Conservation (phyloP, 2,797 vertebrate genomes). For the Enteromius unitaeniatus region DNA sequence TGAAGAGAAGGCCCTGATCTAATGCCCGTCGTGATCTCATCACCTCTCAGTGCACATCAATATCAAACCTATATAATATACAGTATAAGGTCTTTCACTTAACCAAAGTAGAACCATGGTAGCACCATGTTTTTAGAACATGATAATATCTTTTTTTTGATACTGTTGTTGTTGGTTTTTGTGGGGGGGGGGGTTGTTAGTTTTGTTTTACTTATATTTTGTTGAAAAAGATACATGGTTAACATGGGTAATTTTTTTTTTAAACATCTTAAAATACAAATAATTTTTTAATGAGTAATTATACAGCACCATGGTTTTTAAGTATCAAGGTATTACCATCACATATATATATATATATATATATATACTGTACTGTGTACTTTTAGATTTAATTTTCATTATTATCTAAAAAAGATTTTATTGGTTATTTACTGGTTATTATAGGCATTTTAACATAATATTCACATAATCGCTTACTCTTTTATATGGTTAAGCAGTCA, state of each 20-base stretch:
- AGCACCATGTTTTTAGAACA: not conserved
- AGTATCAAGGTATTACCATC: not conserved
- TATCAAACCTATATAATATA: constrained; percentile 1
- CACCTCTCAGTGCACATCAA: constrained; percentile 19
- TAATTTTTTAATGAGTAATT: not conserved
- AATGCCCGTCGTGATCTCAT: constrained; percentile 35
- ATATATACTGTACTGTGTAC: not conserved
- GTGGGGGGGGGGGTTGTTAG: not conserved
- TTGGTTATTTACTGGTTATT: constrained; percentile 22
- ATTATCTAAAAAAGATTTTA: constrained; percentile 40
- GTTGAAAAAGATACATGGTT: no score
- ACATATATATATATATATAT: no score
- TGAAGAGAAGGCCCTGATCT: constrained; percentile 34
- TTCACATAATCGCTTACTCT: not conserved
- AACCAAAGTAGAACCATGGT: not conserved
- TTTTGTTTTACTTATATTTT: no score
- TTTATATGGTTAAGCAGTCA: constrained; percentile 3
- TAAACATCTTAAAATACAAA: not conserved
- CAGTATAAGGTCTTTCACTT: not conserved
- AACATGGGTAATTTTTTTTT: not conserved
- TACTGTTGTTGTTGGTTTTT: not conserved
- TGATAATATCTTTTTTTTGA: not conserved
- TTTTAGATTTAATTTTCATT: not conserved
- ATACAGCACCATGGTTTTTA: not conserved
- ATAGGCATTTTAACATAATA: not conserved